Percentiles rank a stretch among this genome's conserved stretches.
phyloP scores from a whole-genome alignment of 2,888 invertebrate species.

The Tipula confusa region DNA sequence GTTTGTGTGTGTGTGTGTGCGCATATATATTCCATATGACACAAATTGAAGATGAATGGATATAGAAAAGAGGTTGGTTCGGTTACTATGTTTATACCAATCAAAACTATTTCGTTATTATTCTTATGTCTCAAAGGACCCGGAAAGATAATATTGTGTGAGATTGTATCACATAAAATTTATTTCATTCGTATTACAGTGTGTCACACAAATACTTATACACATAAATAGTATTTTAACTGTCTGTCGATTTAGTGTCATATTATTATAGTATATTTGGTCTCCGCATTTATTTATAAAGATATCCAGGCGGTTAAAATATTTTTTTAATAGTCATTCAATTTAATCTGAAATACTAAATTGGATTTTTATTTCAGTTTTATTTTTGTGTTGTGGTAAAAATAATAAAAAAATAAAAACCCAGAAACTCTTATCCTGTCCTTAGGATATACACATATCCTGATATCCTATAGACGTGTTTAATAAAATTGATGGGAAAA shows the following conservation, averaged over 20 bases:
- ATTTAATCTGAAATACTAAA: constrained; percentile 3
- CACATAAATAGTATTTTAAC: no score
- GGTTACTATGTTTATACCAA: background rate
- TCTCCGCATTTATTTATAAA: background rate
- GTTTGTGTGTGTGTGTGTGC: background rate
- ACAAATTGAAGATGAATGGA: background rate
- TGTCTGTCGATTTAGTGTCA: no score
- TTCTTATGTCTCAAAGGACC: background rate
- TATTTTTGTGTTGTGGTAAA: background rate
- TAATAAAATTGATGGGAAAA: background rate
- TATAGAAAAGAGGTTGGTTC: background rate
- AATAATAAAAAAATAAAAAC: no score
- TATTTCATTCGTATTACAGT: background rate
- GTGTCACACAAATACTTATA: background rate
- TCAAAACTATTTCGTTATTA: background rate
- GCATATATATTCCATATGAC: background rate
- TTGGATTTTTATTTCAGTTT: background rate
- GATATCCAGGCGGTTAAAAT: background rate
- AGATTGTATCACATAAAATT: background rate
- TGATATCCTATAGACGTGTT: background rate
- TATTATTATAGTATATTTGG: background rate
- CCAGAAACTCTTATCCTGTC: background rate
- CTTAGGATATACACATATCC: background rate
- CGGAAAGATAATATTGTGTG: background rate
- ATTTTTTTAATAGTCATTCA: constrained; percentile 25